A percentile compares a stretch with the other conserved stretches of the same genome.
Conservation (phyloP, 2,888 invertebrate species). For the Sipha maydis region DNA sequence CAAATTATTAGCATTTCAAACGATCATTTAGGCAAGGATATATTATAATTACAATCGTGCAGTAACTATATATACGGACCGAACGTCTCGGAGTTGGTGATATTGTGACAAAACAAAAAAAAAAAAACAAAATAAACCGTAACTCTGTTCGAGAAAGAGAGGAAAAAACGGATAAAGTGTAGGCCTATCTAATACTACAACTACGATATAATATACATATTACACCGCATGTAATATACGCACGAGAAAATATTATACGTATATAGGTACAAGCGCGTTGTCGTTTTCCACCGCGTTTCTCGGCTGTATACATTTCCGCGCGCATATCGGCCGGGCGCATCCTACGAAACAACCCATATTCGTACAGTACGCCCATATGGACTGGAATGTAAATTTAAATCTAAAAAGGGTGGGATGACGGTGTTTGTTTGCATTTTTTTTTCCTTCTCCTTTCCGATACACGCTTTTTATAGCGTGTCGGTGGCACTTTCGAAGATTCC, state of each 20-base stretch:
- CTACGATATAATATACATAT: not conserved
- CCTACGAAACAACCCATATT: conserved; percentile 61
- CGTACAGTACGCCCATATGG: conserved; percentile 53
- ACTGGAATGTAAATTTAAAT: conserved; percentile 58
- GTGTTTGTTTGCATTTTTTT: not conserved
- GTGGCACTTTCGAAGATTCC: conserved; percentile 37
- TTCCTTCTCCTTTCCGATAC: not conserved
- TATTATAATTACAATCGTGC: not conserved
- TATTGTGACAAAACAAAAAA: not conserved
- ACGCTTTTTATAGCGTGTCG: conserved; percentile 4
- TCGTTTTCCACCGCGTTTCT: not conserved
- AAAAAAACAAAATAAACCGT: not conserved
- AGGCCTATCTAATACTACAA: not conserved
- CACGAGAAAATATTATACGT: conserved; percentile 1
- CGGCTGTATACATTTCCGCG: not conserved
- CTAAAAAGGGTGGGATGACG: conserved; percentile 52
- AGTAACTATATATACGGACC: not conserved
- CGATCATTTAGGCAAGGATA: conserved; percentile 20
- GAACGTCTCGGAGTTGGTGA: conserved; percentile 15
- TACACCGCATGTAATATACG: not conserved
- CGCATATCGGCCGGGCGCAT: not conserved
- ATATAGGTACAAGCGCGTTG: not conserved
- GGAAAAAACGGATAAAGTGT: conserved; percentile 1
- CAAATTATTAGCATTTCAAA: not conserved
- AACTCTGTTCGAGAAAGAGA: too few relatives aligned